phyloP scores from a whole-genome alignment of 2,113 vertebrate genomes.

The Corvus cornix region DNA sequence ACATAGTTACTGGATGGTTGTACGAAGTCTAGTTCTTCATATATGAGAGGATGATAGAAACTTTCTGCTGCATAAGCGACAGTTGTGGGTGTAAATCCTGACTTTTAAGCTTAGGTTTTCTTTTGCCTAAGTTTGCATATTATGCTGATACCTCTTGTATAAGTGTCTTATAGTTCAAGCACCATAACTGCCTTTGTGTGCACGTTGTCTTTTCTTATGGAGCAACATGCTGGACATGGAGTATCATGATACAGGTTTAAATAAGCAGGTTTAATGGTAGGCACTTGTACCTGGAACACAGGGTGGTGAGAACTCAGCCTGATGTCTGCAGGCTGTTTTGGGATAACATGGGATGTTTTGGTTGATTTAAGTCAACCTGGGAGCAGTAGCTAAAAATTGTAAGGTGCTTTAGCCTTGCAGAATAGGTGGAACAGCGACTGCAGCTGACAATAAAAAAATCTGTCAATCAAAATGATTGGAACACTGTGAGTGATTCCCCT shows the following conservation, averaged over 20 bases:
- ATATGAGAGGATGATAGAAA: background rate
- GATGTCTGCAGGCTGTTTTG: background rate
- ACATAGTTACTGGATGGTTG: background rate
- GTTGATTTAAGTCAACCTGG: background rate
- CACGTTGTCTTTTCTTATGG: fast-evolving
- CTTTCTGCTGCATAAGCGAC: background rate
- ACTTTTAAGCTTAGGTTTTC: background rate
- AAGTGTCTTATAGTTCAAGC: background rate
- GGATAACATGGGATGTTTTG: background rate
- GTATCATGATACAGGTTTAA: background rate
- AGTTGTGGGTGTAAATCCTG: background rate
- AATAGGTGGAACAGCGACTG: fast-evolving
- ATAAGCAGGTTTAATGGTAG: background rate
- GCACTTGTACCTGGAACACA: background rate
- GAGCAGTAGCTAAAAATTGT: background rate
- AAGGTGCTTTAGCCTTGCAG: background rate
- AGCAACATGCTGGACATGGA: background rate
- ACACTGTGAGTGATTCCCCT: background rate
- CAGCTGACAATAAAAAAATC: background rate
- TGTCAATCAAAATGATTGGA: background rate
- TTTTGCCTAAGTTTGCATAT: background rate
- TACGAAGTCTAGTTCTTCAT: background rate
- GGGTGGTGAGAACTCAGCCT: background rate
- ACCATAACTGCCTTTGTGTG: background rate
- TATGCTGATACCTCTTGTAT: background rate